phyloP scores from a whole-genome alignment of 1,140 invertebrate species.

The Saccostrea echinata region DNA sequence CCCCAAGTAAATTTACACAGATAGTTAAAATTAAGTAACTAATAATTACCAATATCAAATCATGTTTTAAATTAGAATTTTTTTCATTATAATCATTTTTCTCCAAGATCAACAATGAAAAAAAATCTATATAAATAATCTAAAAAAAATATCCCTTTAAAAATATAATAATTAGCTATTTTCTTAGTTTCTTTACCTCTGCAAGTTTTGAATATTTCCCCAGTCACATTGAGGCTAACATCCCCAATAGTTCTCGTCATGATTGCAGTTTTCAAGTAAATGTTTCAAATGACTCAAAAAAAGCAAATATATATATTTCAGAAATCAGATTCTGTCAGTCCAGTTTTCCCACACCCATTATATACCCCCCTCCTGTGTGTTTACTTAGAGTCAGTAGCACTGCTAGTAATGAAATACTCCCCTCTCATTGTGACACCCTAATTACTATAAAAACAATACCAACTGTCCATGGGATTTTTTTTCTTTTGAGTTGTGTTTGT shows the following conservation, averaged over 20 bases:
- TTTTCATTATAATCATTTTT: too few species aligned
- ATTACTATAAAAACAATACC: too few species aligned
- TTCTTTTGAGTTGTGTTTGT: too few species aligned
- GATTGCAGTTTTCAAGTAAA: background rate
- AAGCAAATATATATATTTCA: background rate
- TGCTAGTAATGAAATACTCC: constrained; percentile 1
- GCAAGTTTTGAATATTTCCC: background rate
- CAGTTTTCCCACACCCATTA: constrained; percentile 12
- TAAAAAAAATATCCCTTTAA: background rate
- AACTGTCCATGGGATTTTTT: too few species aligned
- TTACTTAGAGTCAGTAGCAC: background rate
- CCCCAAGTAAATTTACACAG: too few species aligned
- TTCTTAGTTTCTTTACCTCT: background rate
- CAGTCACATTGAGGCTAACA: background rate
- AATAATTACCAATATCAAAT: too few species aligned
- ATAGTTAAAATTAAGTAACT: too few species aligned
- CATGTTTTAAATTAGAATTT: too few species aligned
- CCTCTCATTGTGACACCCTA: background rate
- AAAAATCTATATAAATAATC: background rate
- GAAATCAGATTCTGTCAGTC: background rate
- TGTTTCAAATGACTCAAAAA: background rate
- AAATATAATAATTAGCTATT: background rate
- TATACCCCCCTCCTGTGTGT: background rate
- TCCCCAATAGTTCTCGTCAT: background rate
- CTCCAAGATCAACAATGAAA: background rate